Evolutionary conservation across 2,113 vertebrate species (phyloP), one percentile per base, ranked within the genome.

Genomic region (Ciconia stormi): DNA sequence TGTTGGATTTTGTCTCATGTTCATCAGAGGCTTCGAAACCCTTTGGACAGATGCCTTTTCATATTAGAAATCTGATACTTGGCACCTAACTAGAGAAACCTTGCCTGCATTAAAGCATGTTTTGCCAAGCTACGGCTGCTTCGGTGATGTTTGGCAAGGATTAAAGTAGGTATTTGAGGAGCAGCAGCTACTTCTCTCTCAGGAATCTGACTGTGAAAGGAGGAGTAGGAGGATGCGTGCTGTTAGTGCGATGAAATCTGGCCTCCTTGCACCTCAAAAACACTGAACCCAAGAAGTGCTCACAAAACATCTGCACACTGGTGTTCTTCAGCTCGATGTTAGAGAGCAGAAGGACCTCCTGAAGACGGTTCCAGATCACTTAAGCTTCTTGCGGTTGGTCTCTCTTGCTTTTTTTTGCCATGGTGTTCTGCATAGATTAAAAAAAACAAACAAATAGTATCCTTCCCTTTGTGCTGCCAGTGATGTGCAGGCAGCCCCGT

Each of bases 281-380:
- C 52, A 13, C 18, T 8, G 1, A 46, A 25, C 6, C 22, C 4
- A 4, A 11, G 44, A 23, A 18, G 38, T 9, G 10, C 49, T 79
- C 21, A 1, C 29, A 21, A 34, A 38, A 27, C 32, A 7, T 34
- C 50, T 52, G 30, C 53, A 5, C 8, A 3, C 22, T 0, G 0
- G 8, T 29, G 47, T 22, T 36, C 21, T 29, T 65, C 58, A 34
- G 50, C n/a, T 29, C 0, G 0, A 1, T 6, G 30, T 6, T 4
- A 6, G 22, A 9, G 34, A 66, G 53, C 49, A 47, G 42, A 26
- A 61, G 27, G 9, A 53, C 50, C 21, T 59, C 4, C 44, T 40
- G 46, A 25, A 73, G 82, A 18, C 0, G 0, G 10, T 66, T 53
- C n/a, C 25, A 13, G 8, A 32, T 46, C 62, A 6, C 71, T 32